Conservation (phyloP, 2,113 vertebrate species). For the Phalacrocorax carbo region DNA sequence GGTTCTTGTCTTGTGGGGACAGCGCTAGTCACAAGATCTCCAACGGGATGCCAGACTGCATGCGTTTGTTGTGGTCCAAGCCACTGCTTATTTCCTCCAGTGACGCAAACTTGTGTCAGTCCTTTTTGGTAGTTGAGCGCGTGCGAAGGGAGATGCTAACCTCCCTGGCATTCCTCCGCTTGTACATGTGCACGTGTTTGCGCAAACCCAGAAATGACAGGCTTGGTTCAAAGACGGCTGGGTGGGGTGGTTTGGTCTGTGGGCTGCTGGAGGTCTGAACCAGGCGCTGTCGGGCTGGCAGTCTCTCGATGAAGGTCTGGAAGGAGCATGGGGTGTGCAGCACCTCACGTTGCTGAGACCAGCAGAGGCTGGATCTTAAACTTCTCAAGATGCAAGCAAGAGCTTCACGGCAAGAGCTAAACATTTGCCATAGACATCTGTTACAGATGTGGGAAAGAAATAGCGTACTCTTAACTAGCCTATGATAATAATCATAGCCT, state of each 20-base stretch:
- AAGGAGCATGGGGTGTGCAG: neutral
- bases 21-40: constrained; percentile 10
- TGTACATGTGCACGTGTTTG: accelerated
- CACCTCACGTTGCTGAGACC: neutral
- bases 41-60: neutral
- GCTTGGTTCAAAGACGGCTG: neutral
- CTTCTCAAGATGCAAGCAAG: neutral
- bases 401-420: neutral
- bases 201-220: neutral
- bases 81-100: neutral
- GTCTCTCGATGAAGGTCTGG: neutral
- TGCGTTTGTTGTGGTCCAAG: constrained; percentile 32
- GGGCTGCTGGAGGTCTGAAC: neutral
- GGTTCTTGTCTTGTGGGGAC: neutral
- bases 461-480: neutral
- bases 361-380: neutral
- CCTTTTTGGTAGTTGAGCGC: neutral
- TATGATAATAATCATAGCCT: neutral
- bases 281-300: neutral
- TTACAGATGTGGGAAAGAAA: neutral
- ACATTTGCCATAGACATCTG: neutral
- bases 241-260: neutral
- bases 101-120: neutral
- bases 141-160: neutral
- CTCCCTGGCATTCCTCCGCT: neutral